Percentiles rank a stretch among this genome's conserved stretches.
These are phyloP conservation scores for Limnodromus scolopaceus DNA, from an alignment of 2,797 vertebrate species.

Conservation along the genomic window DNA sequence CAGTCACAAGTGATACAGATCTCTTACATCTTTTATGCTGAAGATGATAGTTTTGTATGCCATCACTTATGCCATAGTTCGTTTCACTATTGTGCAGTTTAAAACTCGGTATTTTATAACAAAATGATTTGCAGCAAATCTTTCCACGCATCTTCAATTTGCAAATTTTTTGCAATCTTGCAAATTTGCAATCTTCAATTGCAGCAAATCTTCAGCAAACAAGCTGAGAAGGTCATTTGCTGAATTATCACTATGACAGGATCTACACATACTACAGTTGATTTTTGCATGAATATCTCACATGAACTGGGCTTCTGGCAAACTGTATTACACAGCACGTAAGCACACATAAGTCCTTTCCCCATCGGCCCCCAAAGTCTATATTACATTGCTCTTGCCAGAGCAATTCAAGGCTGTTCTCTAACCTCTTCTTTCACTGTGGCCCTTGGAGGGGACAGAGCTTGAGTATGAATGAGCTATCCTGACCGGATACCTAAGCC, in stretches of 20 bases:
- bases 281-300: neutral
- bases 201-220: neutral
- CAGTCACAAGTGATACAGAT: neutral
- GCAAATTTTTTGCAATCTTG: too few species aligned
- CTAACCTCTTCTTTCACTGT: neutral
- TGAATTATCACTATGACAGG: neutral
- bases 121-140: neutral
- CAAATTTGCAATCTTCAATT: neutral
- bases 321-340: neutral
- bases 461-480: neutral
- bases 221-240: neutral
- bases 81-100: neutral
- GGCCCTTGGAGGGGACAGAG: neutral
- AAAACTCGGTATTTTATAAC: neutral
- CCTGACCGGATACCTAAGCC: neutral
- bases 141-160: neutral
- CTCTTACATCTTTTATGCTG: neutral
- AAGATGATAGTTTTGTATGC: neutral
- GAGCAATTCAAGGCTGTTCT: neutral
- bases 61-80: neutral
- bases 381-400: neutral
- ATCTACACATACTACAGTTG: neutral
- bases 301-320: neutral
- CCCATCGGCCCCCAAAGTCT: neutral
- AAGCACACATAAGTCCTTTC: accelerated